Base-by-base conservation (phyloP, 1,140 invertebrate genomes). In the Calycopis cecrops region DNA sequence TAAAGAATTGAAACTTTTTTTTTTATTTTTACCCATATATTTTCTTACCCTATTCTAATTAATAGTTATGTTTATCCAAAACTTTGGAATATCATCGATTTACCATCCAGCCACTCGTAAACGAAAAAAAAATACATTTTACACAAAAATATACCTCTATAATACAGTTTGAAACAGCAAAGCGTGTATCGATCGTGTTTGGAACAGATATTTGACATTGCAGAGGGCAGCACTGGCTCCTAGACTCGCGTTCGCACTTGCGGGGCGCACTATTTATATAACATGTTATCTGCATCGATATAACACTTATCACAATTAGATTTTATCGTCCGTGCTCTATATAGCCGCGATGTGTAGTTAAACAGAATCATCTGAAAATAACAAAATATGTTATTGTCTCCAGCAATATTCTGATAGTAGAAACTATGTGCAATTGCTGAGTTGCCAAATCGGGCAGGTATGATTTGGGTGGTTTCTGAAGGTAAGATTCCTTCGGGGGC, bases 231-330 rank as follows among this genome's bases (percentile, higher is more conserved):
- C 67, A 63, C 60, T 52, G 52, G 50, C 54, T 50, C 60, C 65
- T 49, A 63, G 59, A 65, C 55, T 50, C 54, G 56, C 55, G 59
- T 58, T 52, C 50, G 61, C 67, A 63, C 63, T 49, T 59, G 62
- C 66, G 61, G 55, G 62, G 62, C 67, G 55, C 72, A 65, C 68
- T 59, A 82, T 78, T 73, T 81, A 81, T 78, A 82, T 68, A 68
- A 67, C 70, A 67, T 67, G 65, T 73, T 75, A 77, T 69, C 66
- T 66, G 64, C 68, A 71, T 71, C 67, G 73, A 73, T 72, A 73
- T 71, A 81, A 79, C 79, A 82, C 79, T 85, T 80, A 85, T 77
- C 82, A 85, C 79, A 81, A 75, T 73, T 79, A 79, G 76, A 77
- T 85, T 73, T 76, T 77, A 86, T 81, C 79, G 80, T 84, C 82